Percentiles rank a stretch among this genome's conserved stretches.
These are phyloP conservation scores for Siniperca knerii DNA, from an alignment of 2,113 vertebrate species.

Conservation along the genomic window DNA sequence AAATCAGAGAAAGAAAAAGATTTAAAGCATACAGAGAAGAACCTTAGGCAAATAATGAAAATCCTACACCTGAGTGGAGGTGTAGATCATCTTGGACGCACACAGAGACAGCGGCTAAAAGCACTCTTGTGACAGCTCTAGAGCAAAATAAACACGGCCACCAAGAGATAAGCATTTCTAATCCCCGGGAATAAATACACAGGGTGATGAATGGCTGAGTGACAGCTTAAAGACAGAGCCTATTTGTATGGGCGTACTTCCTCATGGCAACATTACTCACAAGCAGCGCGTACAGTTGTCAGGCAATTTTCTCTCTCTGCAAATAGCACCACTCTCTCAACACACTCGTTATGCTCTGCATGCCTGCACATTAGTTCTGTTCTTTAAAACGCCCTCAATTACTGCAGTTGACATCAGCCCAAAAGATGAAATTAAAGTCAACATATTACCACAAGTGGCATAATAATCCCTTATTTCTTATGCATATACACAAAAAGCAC, in stretches of 20 bases:
- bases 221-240: conserved; percentile 67
- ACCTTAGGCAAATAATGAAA: conserved; percentile 30
- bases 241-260: conserved; percentile 71
- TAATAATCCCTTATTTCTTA: conserved; percentile 21
- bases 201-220: conserved; percentile 72
- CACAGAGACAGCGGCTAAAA: conserved; percentile 28
- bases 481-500: conserved; percentile 7
- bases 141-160: conserved; percentile 67
- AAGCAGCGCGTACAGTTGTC: conserved; percentile 61
- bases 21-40: conserved; percentile 18
- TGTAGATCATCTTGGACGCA: conserved; percentile 30
- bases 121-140: conserved; percentile 44
- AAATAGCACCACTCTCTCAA: conserved; percentile 64
- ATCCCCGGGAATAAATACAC: conserved; percentile 59
- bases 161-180: conserved; percentile 66
- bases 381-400: conserved; percentile 47
- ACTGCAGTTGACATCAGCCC: conserved; percentile 34
- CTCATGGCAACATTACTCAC: conserved; percentile 70
- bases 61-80: conserved; percentile 41
- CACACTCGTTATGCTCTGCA: conserved; percentile 12
- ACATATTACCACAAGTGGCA: not conserved
- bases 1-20: not conserved
- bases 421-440: conserved; percentile 31
- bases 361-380: conserved; percentile 41
- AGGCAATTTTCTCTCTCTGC: conserved; percentile 62